Evolutionary conservation across 2,888 invertebrate species (phyloP), one percentile per base, ranked within the genome.

Genomic region (Hyles lineata): DNA sequence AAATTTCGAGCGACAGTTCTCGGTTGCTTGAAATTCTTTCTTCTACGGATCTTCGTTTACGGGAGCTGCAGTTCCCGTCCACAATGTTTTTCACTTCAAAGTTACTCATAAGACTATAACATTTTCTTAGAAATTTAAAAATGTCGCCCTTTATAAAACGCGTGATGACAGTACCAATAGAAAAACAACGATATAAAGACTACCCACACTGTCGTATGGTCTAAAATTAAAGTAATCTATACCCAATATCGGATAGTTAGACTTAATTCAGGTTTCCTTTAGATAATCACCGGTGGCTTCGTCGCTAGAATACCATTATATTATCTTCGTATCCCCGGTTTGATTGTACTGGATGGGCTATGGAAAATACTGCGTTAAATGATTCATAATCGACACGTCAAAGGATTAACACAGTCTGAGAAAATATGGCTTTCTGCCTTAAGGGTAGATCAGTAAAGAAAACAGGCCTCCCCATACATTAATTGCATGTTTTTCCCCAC

Each of bases 171-270:
- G 67, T 67, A 25, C 11, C 43, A 23, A 67, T 43, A 23, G 43
- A 43, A 67, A 67, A 67, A 67, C 23, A 1, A 67, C 21, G 29
- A 35, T 62, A 63, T 21, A 67, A 67, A 43, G 43, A 43, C 21
- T 35, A n/a, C 35, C 63, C 43, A 61, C 55, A 35, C 43, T 69
- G 61, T 74, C 70, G 63, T 59, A 61, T 71, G 62, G 59, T 72
- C 74, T 72, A 69, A 75, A 81, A 85, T 83, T 85, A 85, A 85
- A 80, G 81, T 82, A 82, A 85, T 83, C 83, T 81, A 79, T 79
- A 79, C 77, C 76, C 76, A 76, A 82, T 82, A 80, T 80, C 78
- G 74, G 74, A 77, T 81, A 76, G 83, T 78, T 82, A 76, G 79
- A 79, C 78, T 76, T 82, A 83, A 85, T 85, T 82, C 85, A 77